Conservation (phyloP, 2,888 invertebrate genomes). For the Chalcis sispes region DNA sequence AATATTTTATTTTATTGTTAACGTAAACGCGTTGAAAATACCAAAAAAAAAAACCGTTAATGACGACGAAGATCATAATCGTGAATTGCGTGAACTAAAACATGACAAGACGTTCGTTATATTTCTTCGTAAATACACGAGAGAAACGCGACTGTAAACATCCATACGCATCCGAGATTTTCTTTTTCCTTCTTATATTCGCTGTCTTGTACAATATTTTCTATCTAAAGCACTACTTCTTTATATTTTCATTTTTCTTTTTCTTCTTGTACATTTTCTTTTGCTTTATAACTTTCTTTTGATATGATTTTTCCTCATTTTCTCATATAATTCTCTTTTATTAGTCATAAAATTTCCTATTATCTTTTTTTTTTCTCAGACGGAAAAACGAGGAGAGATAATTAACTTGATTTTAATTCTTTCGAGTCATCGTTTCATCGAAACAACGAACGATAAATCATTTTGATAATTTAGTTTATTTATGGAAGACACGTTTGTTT, state of each 20-base stretch:
- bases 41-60: no score
- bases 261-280: constrained; percentile 1
- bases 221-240: not conserved
- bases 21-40: no score
- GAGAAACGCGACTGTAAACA: not conserved
- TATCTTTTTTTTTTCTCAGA: not conserved
- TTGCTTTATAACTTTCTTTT: constrained; percentile 13
- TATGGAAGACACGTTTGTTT: not conserved
- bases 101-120: no score
- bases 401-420: constrained; percentile 38
- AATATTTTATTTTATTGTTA: no score
- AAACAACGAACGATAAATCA: constrained; percentile 39
- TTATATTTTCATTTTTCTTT: not conserved
- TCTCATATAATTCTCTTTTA: constrained; percentile 39
- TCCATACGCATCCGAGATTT: not conserved
- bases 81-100: no score
- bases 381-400: constrained; percentile 11
- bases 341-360: constrained; percentile 10
- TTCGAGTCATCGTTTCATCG: constrained; percentile 42
- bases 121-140: no score
- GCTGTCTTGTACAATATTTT: not conserved
- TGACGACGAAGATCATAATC: no score
- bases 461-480: constrained; percentile 32
- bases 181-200: not conserved
- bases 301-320: constrained; percentile 16